These are phyloP conservation scores for Liolophura sinensis DNA, from an alignment of 1,140 invertebrate genomes.

Conservation along the genomic window DNA sequence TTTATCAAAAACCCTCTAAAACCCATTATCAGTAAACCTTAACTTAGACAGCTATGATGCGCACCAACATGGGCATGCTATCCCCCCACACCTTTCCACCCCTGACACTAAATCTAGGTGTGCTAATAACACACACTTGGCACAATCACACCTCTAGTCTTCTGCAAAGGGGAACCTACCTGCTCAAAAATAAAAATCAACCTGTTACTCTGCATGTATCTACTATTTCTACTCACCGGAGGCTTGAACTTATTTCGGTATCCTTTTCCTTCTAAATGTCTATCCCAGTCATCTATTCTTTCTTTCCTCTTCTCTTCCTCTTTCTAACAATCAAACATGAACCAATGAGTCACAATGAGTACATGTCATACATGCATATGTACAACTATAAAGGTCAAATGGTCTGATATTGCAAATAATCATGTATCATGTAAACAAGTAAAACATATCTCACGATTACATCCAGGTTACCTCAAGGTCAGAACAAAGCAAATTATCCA, in stretches of 20 bases:
- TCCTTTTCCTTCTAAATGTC: constrained; percentile 30
- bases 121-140: too few species aligned
- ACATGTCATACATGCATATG: not conserved
- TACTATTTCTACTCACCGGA: not conserved
- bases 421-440: too few species aligned
- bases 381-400: not conserved
- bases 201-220: constrained; percentile 1
- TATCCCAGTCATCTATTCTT: constrained; percentile 39
- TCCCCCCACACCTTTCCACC: too few species aligned
- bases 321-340: constrained; percentile 23
- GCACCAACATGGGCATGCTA: too few species aligned
- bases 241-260: constrained; percentile 33
- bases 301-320: constrained; percentile 37
- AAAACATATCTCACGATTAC: too few species aligned
- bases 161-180: constrained; percentile 5
- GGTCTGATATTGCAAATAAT: not conserved
- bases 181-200: constrained; percentile 7
- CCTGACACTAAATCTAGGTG: too few species aligned
- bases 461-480: too few species aligned
- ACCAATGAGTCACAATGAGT: not conserved
- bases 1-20: too few species aligned
- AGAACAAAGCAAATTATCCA: too few species aligned
- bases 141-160: too few species aligned
- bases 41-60: too few species aligned
- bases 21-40: too few species aligned